A percentile compares a stretch with the other conserved stretches of the same genome.
Evolutionary conservation across 2,888 invertebrate species (phyloP).

Genomic region (Psylliodes chrysocephalus): DNA sequence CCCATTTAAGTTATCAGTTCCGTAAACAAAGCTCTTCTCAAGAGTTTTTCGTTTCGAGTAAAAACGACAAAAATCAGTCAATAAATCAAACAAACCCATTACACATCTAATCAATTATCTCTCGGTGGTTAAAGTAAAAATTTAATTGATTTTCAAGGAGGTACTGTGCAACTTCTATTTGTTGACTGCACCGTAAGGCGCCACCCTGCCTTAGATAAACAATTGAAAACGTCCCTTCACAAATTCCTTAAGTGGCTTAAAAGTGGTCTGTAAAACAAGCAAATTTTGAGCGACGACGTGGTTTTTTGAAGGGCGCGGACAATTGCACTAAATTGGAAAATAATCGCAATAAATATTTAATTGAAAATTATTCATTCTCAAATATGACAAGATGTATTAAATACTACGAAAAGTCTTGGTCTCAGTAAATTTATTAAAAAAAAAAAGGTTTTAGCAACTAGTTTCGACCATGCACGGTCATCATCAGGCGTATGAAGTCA

Average conservation of each 20-base stretch:
- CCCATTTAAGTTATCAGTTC: no score
- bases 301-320: not conserved
- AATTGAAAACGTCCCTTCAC: constrained; percentile 36
- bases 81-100: not conserved
- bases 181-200: constrained; percentile 30
- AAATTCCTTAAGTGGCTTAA: constrained; percentile 37
- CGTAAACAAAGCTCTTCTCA: no score
- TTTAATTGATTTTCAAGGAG: constrained; percentile 25
- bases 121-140: not conserved
- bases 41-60: no score
- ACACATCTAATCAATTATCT: not conserved
- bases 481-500: no score
- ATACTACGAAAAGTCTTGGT: no score
- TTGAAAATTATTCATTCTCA: no score
- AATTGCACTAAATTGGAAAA: constrained; percentile 20
- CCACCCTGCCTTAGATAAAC: constrained; percentile 35
- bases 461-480: no score
- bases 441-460: no score
- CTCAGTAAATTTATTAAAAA: no score
- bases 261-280: constrained; percentile 42
- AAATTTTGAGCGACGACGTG: constrained; percentile 32
- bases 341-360: not conserved
- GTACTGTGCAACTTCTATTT: constrained; percentile 30
- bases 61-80: not conserved
- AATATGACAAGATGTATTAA: no score